Evolutionary conservation across 2,797 vertebrate genomes (phyloP), one percentile per base, ranked within the genome.

Genomic region (Menidia menidia): DNA sequence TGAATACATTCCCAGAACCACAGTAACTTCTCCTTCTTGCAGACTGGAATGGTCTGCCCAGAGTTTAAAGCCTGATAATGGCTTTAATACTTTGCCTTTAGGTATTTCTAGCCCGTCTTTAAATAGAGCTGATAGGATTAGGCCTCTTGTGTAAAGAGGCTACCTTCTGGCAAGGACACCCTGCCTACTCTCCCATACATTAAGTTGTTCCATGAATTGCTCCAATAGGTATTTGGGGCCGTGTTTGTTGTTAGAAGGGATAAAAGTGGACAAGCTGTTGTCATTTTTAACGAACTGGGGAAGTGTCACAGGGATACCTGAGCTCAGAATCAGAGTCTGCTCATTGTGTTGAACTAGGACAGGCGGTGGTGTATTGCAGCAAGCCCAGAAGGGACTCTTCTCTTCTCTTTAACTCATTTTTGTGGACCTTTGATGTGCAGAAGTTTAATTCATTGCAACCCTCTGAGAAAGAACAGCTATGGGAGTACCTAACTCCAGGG

Each of bases 401-500:
- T 71, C 41, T 32, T 70, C 52, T 64, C 48, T 69, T 59, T 41
- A 33, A 53, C 58, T 77, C 54, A 25, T 76, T 67, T 14, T 75
- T 73, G 74, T 16, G 1, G 68, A 77, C 50, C 74, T 71, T 83
- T 73, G 72, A 85, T 79, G 71, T 55, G 33, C 60, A 35, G 51
- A 45, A 19, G 57, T 74, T 66, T 75, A 64, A 75, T 16, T 79
- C 8, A 25, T 58, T 69, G 57, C 73, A 61, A 64, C 50, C 9
- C 16, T 54, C 19, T 47, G 74, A 52, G 9, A 75, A 45, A 69
- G 30, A 76, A 19, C 71, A 80, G 39, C 64, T 11, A 95, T 94
- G 94, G 93, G 93, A 84, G 93, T 94, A 44, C 86, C 92, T 48
- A 94, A 92, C 87, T 95, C 94, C 33, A 92, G 93, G 78, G 91